Percentiles rank a stretch among this genome's conserved stretches.
Conservation (phyloP, 2,888 invertebrate genomes). For the Drosophila quinaria region DNA sequence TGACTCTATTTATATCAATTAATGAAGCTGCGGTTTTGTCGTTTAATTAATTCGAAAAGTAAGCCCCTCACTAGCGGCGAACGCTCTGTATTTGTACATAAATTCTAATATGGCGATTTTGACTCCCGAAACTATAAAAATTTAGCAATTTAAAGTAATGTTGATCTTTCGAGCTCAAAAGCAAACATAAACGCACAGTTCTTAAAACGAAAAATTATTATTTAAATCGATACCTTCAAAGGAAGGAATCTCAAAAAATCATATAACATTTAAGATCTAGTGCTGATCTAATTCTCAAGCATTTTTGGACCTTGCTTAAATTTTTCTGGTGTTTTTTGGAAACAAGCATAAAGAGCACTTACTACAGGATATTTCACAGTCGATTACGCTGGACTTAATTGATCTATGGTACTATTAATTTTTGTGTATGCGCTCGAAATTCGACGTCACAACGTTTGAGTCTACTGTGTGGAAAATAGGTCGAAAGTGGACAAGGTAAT, state of each 20-base stretch:
- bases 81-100: conserved; percentile 12
- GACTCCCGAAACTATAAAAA: no score
- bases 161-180: no score
- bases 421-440: conserved; percentile 4
- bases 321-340: no score
- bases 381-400: background rate
- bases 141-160: no score
- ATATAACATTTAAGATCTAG: no score
- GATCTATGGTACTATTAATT: background rate
- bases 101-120: background rate
- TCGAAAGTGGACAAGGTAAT: background rate
- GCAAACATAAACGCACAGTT: no score
- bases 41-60: conserved; percentile 64
- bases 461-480: conserved; percentile 11
- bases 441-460: conserved; percentile 9
- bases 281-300: no score
- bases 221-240: no score
- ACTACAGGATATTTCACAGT: background rate
- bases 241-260: no score
- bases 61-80: conserved; percentile 39
- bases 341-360: background rate
- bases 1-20: conserved; percentile 73
- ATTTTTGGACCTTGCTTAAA: no score
- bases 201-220: no score
- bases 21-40: conserved; percentile 71